phyloP scores from a whole-genome alignment of 2,888 invertebrate species.

The Lithosia quadra region DNA sequence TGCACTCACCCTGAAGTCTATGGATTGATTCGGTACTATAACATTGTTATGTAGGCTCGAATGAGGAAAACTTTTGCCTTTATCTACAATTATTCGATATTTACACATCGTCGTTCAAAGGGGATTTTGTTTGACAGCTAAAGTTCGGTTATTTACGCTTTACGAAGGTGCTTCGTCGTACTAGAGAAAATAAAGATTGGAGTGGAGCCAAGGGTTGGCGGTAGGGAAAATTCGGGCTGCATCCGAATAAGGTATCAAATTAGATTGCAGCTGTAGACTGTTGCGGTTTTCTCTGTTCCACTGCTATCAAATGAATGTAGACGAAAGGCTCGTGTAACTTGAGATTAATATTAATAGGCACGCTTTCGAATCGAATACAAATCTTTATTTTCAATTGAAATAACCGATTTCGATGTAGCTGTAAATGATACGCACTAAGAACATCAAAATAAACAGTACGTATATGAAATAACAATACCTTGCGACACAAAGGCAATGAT shows the following conservation, averaged over 20 bases:
- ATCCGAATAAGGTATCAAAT: constrained; percentile 66
- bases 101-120: constrained; percentile 64
- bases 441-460: not conserved
- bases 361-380: too few species aligned
- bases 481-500: constrained; percentile 37
- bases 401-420: too few species aligned
- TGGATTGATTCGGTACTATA: not conserved
- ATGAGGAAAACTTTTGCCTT: constrained; percentile 8
- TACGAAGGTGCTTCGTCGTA: constrained; percentile 61
- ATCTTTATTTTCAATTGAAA: not conserved
- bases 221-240: constrained; percentile 63
- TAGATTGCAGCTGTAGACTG: constrained; percentile 58
- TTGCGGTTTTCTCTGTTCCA: constrained; percentile 40
- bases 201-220: constrained; percentile 64
- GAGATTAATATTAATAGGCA: constrained; percentile 25
- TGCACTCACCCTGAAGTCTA: too few species aligned
- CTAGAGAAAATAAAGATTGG: constrained; percentile 72
- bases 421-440: too few species aligned
- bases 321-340: constrained; percentile 38
- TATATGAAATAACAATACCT: too few species aligned
- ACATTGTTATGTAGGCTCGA: constrained; percentile 10
- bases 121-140: constrained; percentile 64
- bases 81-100: constrained; percentile 23
- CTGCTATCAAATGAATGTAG: constrained; percentile 46
- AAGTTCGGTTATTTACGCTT: constrained; percentile 68